Evolutionary conservation across 92 coral and sea anemone species (phyloP), one percentile per base, ranked within the genome.

Genomic region (Palythoa heliodiscus): DNA sequence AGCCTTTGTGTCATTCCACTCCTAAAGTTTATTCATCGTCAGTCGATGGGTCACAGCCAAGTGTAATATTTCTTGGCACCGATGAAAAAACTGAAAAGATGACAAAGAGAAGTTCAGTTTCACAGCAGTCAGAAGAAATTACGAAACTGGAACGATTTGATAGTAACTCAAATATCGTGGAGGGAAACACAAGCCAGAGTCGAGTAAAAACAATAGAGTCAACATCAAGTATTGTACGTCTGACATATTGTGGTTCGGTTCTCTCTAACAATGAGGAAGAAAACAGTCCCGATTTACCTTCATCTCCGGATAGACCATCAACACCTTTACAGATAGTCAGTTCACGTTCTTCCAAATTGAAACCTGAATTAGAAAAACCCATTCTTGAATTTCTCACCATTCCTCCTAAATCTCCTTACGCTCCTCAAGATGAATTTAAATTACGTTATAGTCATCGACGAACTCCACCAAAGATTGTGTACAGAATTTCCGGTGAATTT

Each of bases 211-310:
- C 86, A 38, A 89, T 93, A 50, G 87, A 89, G 63, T 80, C 87
- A 13, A 61, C 63, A 5, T 84, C 92, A 57, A 91, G 89, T 75
- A 39, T 90, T 64, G 95, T 93, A 2, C 92, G 92, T 39, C 78
- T 92, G 40, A 97, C 96, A 37, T 97, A 97, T 72, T 87, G 94
- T 70, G 99, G 99, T 11, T 97, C 92, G 5, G 99, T 95, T 54
- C 78, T 94, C 24, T 92, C 93, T 13, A 90, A 92, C 13, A 82
- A 91, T 16, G 99, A 95, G 70, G 88, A 58, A 70, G 89, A 77
- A 38, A 83, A 70, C 20, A 77, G 54, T 6, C 82, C 93, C 9
- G 86, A 72, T 16, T 64, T 79, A 14, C 74, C 77, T 3, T 82
- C 87, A 2, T 64, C 60, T 52, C 83, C 86, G 20, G 90, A 84